A percentile compares a stretch with the other conserved stretches of the same genome.
phyloP scores from a whole-genome alignment of 2,888 invertebrate species.

The Ectropis crepuscularia region DNA sequence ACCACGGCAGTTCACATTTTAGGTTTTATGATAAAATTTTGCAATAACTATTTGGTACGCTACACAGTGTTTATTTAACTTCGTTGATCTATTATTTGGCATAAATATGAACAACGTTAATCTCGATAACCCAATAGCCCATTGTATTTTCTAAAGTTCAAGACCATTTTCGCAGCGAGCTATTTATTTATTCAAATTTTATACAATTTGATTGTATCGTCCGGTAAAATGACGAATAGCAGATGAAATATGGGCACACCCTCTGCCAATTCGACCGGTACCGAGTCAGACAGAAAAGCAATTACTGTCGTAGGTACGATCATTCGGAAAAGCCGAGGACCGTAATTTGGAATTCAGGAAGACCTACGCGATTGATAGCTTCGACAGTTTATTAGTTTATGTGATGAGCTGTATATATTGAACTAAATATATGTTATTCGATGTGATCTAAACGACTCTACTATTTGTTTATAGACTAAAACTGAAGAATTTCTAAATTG shows the following conservation, averaged over 20 bases:
- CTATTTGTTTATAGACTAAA: too few species aligned
- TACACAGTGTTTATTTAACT: conserved; percentile 5
- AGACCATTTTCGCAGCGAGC: conserved; percentile 30
- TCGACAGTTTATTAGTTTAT: neutral
- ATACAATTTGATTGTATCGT: conserved; percentile 43
- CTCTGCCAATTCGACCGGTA: conserved; percentile 66
- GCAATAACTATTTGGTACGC: neutral
- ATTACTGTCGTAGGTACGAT: conserved; percentile 76
- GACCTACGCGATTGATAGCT: conserved; percentile 10
- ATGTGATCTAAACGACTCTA: too few species aligned
- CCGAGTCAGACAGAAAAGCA: conserved; percentile 64
- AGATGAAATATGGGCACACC: conserved; percentile 39
- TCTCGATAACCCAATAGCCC: conserved; percentile 28
- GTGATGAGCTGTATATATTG: too few species aligned
- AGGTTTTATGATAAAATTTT: neutral
- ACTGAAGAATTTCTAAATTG: too few species aligned
- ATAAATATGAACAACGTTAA: conserved; percentile 18
- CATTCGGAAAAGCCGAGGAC: conserved; percentile 67
- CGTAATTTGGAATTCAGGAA: conserved; percentile 55
- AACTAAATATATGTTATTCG: too few species aligned
- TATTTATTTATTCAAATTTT: conserved; percentile 43
- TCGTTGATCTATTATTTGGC: conserved; percentile 12
- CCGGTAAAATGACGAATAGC: conserved; percentile 34
- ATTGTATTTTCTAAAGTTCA: conserved; percentile 32
- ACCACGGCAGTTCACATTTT: too few species aligned